Evolutionary conservation across 1,140 invertebrate genomes (phyloP), one percentile per base, ranked within the genome.

Genomic region (Mycetomoellerius zeteki): DNA sequence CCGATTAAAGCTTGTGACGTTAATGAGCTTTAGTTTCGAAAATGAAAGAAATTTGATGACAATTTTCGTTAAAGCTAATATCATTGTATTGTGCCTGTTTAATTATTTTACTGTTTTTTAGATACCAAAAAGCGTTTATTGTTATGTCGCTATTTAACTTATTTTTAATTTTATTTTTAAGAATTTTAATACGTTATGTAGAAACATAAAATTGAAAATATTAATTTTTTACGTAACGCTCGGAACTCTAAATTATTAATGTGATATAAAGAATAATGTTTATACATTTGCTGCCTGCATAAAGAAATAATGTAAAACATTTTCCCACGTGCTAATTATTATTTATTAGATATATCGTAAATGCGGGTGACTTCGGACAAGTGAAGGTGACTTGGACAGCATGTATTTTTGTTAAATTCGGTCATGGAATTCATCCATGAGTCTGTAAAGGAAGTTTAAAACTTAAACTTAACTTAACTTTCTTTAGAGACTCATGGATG

Each of bases 1-100:
- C 52, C 37, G 65, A 82, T 82, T 72, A 71, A 54, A 37, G 6
- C n/a, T n/a, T 16, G 19, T 81, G 16, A 82, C 65, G 33, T 71
- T 72, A 72, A 27, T 58, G 54, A 81, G 21, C 21, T 80, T 80
- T 67, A 67, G 5, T 27, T 71, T 58, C 2, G 10, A 2, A 54
- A 19, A n/a, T 30, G 27, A 58, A 47, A 58, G 12, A 30, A 60
- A 60, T 60, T 82, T 60, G 12, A 43, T 27, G 12, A 7, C n/a
- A 71, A 10, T 21, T 64, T 30, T 33, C 30, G 50, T 3, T 80
- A n/a, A 60, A 56, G 21, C 1, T 58, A 72, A 82, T 58, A 43
- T 56, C 30, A 2, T 67, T 24, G 64, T 19, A 3, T 65, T 21
- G 8, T 33, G 7, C 7, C 27, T 50, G 2, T 43, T 56, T 81